Conservation (phyloP, 2,888 invertebrate genomes). For the Zygogramma bicolorata region DNA sequence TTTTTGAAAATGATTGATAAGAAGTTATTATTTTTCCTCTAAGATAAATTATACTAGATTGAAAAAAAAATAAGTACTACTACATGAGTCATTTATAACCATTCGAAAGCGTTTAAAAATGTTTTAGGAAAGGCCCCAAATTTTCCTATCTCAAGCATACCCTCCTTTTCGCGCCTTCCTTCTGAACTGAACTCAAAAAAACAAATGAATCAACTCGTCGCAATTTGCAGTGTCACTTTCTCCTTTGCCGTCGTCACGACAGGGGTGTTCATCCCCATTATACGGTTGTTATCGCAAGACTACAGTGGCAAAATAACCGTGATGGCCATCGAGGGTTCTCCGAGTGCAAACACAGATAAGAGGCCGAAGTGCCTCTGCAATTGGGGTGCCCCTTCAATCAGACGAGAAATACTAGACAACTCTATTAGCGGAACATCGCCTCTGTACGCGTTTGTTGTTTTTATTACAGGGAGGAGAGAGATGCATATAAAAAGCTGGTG, state of each 20-base stretch:
- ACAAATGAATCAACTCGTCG: not conserved
- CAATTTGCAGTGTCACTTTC: not conserved
- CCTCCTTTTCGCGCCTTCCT: too few relatives aligned
- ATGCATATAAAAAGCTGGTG: too few relatives aligned
- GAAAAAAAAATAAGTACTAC: too few relatives aligned
- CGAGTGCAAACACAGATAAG: constrained; percentile 59
- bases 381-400: constrained; percentile 48
- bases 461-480: not conserved
- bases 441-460: constrained; percentile 50
- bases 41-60: too few relatives aligned
- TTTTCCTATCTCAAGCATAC: too few relatives aligned
- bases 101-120: too few relatives aligned
- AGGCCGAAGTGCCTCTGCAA: constrained; percentile 42
- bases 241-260: constrained; percentile 12
- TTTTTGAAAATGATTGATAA: too few relatives aligned
- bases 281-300: constrained; percentile 59
- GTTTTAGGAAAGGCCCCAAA: too few relatives aligned
- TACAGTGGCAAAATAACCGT: constrained; percentile 55
- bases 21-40: too few relatives aligned
- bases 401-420: constrained; percentile 56
- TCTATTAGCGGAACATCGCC: constrained; percentile 56
- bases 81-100: too few relatives aligned
- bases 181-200: too few relatives aligned
- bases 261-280: constrained; percentile 46
- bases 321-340: constrained; percentile 54